phyloP scores from a whole-genome alignment of 1,140 invertebrate species.

The Hylaeus volcanicus region DNA sequence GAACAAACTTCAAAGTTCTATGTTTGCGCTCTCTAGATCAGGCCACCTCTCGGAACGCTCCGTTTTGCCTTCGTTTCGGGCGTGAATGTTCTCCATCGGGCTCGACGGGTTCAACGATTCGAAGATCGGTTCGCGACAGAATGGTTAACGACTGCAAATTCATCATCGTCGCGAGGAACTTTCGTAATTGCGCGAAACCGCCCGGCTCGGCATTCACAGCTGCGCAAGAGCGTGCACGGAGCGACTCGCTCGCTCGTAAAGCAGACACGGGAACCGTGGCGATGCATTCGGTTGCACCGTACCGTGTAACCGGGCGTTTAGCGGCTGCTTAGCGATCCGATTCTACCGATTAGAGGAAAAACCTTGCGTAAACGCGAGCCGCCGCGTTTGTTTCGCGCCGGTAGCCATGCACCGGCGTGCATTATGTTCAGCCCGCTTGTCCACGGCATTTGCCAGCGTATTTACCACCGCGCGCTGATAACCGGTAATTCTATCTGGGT shows the following conservation, averaged over 20 bases:
- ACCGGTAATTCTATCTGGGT: slow-evolving; percentile 42
- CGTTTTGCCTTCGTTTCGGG: no score
- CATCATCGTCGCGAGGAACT: not conserved
- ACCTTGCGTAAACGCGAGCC: slow-evolving; percentile 66
- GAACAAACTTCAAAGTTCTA: no score
- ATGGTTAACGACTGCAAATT: not conserved
- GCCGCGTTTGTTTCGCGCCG: slow-evolving; percentile 65
- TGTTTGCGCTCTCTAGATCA: no score
- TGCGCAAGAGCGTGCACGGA: not conserved
- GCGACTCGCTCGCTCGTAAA: slow-evolving; percentile 38
- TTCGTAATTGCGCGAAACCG: slow-evolving; percentile 31
- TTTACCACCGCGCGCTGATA: slow-evolving; percentile 30
- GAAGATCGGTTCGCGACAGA: no score
- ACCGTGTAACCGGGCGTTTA: slow-evolving; percentile 70
- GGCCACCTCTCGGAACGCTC: no score
- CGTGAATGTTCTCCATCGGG: no score
- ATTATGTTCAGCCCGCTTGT: slow-evolving; percentile 45
- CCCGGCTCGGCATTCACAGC: no score
- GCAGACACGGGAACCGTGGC: slow-evolving; percentile 35
- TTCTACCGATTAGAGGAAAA: slow-evolving; percentile 71
- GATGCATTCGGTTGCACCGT: slow-evolving; percentile 58
- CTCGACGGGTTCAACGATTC: no score
- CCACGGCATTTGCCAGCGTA: slow-evolving; percentile 16
- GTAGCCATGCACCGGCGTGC: slow-evolving; percentile 56
- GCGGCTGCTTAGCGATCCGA: slow-evolving; percentile 69